Base-by-base conservation (phyloP, 2,888 invertebrate species). In the Drosophila kokeensis region DNA sequence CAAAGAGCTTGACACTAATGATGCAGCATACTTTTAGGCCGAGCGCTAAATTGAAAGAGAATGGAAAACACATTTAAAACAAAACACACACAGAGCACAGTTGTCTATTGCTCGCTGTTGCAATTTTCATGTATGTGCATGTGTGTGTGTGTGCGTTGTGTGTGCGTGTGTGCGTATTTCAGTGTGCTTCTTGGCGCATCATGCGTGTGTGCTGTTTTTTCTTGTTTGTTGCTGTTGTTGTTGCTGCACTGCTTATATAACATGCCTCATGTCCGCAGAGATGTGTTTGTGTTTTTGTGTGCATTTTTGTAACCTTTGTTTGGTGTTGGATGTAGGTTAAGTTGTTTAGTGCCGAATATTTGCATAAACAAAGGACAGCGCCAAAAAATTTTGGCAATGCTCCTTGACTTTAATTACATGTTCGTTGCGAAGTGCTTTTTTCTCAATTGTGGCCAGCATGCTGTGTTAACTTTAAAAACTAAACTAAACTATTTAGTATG, bases 1-100 rank as follows among this genome's bases (percentile, higher is more conserved):
- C 69, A 29, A 53, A 65, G 58, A 67, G 60, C 71, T 79, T 75
- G 83, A 67, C 87, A 79, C 90, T 86, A 86, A 86, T 86, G 90
- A 89, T 90, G 85, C 79, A 70, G 77, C 79, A 77, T 83, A 74
- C 73, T 90, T 79, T 87, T 87, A 90, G 89, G 90, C 73, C 84
- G 89, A 76, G 90, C 87, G 87, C 86, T 90, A 86, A 81, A 86
- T 83, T 83, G 73, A 73, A 72, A 72, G 76, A 73, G 71, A 76
- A 73, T 73, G 74, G 74, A 86, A 69, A 79, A 84, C 80, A 81
- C 83, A 79, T 84, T 89, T 83, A 64, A 74, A 82, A 55, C 24
- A 55, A 57, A 4, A 4, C 76, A 87, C 84, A 64, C 66, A 57
- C 38, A 27, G 54, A 48, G 21, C 58, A 21, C 50, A 57, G 27